Evolutionary conservation across 2,797 vertebrate species (phyloP).

Genomic region (Alosa sapidissima): DNA sequence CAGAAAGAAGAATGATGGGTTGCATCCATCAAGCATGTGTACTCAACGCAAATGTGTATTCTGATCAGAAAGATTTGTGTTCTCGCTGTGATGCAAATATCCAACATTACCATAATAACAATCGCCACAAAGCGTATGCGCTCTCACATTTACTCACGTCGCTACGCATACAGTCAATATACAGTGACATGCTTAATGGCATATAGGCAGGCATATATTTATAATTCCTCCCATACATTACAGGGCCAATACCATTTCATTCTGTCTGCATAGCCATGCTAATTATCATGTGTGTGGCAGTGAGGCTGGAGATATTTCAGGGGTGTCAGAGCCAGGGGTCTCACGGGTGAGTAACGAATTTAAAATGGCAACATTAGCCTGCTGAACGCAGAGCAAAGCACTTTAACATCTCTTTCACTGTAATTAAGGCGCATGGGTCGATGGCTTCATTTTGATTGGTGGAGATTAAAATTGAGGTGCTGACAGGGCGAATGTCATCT

Average conservation of each 20-base stretch:
- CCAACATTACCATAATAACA: conserved; percentile 25
- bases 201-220: not conserved
- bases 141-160: not conserved
- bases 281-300: conserved; percentile 19
- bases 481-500: conserved; percentile 9
- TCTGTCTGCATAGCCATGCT: conserved; percentile 15
- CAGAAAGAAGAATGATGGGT: too few relatives aligned
- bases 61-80: conserved; percentile 14
- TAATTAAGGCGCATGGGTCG: conserved; percentile 11
- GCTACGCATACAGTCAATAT: conserved; percentile 14
- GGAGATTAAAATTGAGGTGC: conserved; percentile 26
- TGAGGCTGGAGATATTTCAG: conserved; percentile 8
- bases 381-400: conserved; percentile 57
- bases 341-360: conserved; percentile 62
- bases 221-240: not conserved
- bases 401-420: conserved; percentile 62
- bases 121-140: conserved; percentile 12
- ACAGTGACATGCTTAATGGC: conserved; percentile 11
- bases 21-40: not conserved
- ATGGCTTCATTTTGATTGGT: conserved; percentile 15
- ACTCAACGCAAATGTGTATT: conserved; percentile 6
- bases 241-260: conserved; percentile 16
- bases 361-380: conserved; percentile 70
- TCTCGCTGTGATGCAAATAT: conserved; percentile 1
- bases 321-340: conserved; percentile 32